Base-by-base conservation (phyloP, 2,888 invertebrate genomes). In the Peribatodes rhomboidaria region DNA sequence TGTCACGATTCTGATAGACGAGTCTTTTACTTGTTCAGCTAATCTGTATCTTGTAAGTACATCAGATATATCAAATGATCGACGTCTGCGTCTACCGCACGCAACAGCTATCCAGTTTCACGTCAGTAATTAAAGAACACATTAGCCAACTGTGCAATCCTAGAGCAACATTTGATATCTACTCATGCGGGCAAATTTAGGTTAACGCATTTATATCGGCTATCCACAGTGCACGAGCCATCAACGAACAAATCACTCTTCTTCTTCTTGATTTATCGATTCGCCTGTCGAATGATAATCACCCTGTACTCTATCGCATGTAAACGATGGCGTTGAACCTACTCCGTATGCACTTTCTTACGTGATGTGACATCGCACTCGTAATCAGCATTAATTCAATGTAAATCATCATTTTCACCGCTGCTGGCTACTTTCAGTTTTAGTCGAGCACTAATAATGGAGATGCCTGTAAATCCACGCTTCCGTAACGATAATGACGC, bases 261-360 rank as follows among this genome's bases (percentile, higher is more conserved):
- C 22, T 46, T 2, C 22, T 20, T 11, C 18, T 20, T 65, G 68
- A 75, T 72, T 72, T 74, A 71, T 69, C 65, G 65, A 76, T 67
- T 70, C 68, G 73, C 58, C 73, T 73, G 71, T 73, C 72, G 69
- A 72, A 67, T 68, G 72, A 68, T 68, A 65, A 63, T 65, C 27
- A 27, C n/a, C n/a, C n/a, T 27, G 2, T 2, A 27, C 27, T 27
- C 64, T 69, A 72, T 77, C 78, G 73, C 77, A 74, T 73, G 75
- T 74, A 57, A 65, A 62, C 54, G 67, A 72, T 67, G 70, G 67
- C 72, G 68, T 58, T 70, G 56, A 70, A 71, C 65, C 42, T 33
- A 20, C 74, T 73, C 65, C 68, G 77, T 76, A 79, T 79, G 77
- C 82, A 79, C 86, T 87, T 87, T 88, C 87, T 84, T 86, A 82